Percentiles rank a stretch among this genome's conserved stretches.
Conservation (phyloP, 2,888 invertebrate species). For the Taenaris catops region DNA sequence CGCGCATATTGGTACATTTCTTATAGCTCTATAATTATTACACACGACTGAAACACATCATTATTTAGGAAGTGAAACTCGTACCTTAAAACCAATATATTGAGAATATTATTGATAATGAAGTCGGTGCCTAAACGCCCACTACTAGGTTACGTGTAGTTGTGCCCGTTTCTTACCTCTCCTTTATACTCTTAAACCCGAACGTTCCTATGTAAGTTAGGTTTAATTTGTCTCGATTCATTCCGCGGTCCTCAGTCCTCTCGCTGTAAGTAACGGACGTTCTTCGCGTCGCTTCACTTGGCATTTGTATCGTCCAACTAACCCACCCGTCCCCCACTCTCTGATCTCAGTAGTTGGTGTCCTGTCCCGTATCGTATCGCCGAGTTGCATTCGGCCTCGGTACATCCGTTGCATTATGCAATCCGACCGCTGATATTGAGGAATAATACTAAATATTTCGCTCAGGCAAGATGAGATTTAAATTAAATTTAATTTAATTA, state of each 20-base stretch:
- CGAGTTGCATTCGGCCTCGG: too few species aligned
- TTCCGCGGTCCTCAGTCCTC: constrained; percentile 44
- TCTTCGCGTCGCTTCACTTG: too few species aligned
- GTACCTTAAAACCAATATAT: constrained; percentile 51
- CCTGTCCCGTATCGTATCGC: constrained; percentile 21
- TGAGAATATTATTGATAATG: constrained; percentile 46
- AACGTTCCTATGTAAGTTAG: constrained; percentile 73
- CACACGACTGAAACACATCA: constrained; percentile 60
- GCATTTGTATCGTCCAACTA: too few species aligned
- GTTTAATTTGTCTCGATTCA: constrained; percentile 67
- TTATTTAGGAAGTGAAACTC: constrained; percentile 57
- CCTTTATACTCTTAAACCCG: constrained; percentile 36
- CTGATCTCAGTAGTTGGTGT: too few species aligned
- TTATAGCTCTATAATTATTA: constrained; percentile 62
- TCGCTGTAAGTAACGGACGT: constrained; percentile 21
- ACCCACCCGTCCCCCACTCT: too few species aligned
- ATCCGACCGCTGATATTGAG: too few species aligned
- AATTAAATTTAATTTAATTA: too few species aligned
- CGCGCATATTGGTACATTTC: constrained; percentile 65
- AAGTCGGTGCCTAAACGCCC: constrained; percentile 60
- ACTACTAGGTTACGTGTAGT: constrained; percentile 58
- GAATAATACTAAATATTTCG: too few species aligned
- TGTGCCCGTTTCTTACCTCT: constrained; percentile 40
- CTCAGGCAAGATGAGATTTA: too few species aligned
- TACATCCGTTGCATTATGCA: too few species aligned